Evolutionary conservation across 2,113 vertebrate genomes (phyloP), one percentile per base, ranked within the genome.

Genomic region (Antechinus flavipes): DNA sequence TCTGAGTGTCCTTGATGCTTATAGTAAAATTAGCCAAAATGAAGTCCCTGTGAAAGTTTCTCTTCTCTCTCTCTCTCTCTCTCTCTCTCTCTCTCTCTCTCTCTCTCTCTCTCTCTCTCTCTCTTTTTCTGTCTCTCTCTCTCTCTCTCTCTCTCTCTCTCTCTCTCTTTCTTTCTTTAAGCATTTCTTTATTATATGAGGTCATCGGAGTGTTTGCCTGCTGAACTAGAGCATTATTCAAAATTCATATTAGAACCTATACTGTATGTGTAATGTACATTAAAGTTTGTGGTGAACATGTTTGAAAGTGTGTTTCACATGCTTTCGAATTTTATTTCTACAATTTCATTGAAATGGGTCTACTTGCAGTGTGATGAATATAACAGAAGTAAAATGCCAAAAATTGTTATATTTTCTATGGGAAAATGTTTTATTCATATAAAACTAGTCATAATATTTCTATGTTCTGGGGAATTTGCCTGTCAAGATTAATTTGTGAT

Each of bases 401-500:
- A 84, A 90, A 91, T 92, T 94, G 93, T 90, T 84, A 52, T 76
- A 54, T 90, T 89, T 95, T 95, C 58, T 90, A 90, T 92, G 91
- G 91, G 91, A 47, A 97, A 95, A 92, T 50, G 91, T 56, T 97
- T 94, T 98, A 93, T 96, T 95, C 89, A n/a, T 93, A 96, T 94
- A 97, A 95, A 94, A 91, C 91, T 89, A 93, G n/a, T 95, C 93
- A 90, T 19, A 96, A 49, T 95, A 91, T 54, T 95, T 93, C 93
- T 93, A 89, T 93, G 55, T 96, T 96, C 93, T 56, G 92, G 95
- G 92, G 95, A 95, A 95, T 97, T 97, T 95, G 52, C 58, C 90
- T 96, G 96, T 97, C 94, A 96, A 93, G 11, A 95, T 84, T 90
- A 97, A 97, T 97, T 95, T 96, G 93, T 91, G 47, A 91, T 91